phyloP scores from a whole-genome alignment of 2,797 vertebrate genomes.

The Anguilla marmorata region DNA sequence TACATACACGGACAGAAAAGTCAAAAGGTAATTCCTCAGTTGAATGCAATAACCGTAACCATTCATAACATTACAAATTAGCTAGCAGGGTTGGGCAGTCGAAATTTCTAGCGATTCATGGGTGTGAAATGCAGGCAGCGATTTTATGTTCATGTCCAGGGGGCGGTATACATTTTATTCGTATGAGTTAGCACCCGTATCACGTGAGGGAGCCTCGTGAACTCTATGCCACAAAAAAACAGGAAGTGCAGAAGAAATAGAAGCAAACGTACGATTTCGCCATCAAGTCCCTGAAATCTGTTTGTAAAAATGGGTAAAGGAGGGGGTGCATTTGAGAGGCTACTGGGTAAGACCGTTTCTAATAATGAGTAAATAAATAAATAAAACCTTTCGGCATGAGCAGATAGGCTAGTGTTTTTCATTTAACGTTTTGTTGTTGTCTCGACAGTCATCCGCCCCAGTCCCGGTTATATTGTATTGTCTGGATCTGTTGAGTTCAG shows the following conservation, averaged over 20 bases:
- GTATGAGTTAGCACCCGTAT: background rate
- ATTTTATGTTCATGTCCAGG: background rate
- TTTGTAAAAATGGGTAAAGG: constrained; percentile 83
- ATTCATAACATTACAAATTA: background rate
- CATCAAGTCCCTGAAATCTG: background rate
- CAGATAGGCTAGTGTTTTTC: background rate
- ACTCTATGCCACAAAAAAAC: background rate
- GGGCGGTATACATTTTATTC: background rate
- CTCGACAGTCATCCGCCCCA: background rate
- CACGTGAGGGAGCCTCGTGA: background rate
- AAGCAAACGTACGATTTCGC: background rate
- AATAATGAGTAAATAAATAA: background rate
- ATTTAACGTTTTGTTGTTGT: background rate
- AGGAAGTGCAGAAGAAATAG: background rate
- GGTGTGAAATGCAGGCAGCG: background rate
- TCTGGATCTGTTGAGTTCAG: background rate
- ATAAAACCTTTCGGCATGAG: background rate
- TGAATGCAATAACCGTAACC: background rate
- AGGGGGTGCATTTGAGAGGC: constrained; percentile 89
- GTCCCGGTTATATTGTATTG: background rate
- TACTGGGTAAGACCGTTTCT: constrained; percentile 76
- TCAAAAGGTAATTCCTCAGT: background rate
- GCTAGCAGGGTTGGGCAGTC: background rate
- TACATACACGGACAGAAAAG: too few species aligned
- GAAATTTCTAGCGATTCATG: background rate